These are phyloP conservation scores for Aphelenchoides fujianensis DNA, from an alignment of 1,140 invertebrate species.

Conservation along the genomic window DNA sequence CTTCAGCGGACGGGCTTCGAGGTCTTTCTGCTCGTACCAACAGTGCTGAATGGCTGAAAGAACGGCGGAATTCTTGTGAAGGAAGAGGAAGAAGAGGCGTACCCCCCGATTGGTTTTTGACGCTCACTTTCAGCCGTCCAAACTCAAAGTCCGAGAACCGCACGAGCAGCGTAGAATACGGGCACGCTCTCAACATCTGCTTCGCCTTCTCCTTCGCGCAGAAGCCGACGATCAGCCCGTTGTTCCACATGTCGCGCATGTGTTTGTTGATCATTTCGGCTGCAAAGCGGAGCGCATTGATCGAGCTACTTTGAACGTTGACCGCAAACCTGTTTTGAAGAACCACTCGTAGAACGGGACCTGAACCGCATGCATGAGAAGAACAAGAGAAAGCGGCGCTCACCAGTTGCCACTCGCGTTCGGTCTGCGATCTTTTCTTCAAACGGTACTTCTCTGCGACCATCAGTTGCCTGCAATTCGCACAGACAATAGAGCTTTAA, in stretches of 20 bases:
- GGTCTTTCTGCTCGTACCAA: conserved; percentile 59
- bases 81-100: too few species aligned
- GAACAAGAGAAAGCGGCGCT: too few species aligned
- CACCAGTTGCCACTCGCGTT: conserved; percentile 62
- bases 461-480: conserved; percentile 22
- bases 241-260: conserved; percentile 59
- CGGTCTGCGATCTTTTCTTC: conserved; percentile 38
- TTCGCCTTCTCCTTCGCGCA: conserved; percentile 61
- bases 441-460: conserved; percentile 37
- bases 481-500: neutral
- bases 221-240: conserved; percentile 59
- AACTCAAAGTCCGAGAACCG: conserved; percentile 62
- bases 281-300: too few species aligned
- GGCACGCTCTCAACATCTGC: conserved; percentile 47
- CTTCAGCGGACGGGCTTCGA: conserved; percentile 42
- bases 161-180: conserved; percentile 52
- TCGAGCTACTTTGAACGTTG: too few species aligned
- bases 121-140: conserved; percentile 61
- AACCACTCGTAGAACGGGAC: conserved; percentile 51
- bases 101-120: conserved; percentile 56
- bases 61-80: too few species aligned
- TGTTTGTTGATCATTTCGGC: conserved; percentile 62
- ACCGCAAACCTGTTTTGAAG: too few species aligned
- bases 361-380: too few species aligned
- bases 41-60: conserved; percentile 60